These are phyloP conservation scores for Eristalis arbustorum DNA, from an alignment of 2,888 invertebrate genomes.

Conservation along the genomic window DNA sequence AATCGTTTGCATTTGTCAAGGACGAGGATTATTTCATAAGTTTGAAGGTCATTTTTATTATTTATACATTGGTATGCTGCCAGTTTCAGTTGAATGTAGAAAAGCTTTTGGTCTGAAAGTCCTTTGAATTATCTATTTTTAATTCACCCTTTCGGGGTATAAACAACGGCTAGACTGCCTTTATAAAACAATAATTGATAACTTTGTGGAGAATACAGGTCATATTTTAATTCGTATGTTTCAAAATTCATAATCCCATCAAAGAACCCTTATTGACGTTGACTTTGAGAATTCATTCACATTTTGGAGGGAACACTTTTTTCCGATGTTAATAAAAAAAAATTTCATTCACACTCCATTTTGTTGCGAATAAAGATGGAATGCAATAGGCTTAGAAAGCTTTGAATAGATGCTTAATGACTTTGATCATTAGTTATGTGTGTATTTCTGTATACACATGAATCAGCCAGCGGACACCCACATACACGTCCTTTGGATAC, in stretches of 20 bases:
- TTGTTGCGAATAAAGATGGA: too few species aligned
- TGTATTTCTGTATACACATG: conserved; percentile 10
- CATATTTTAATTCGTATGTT: too few species aligned
- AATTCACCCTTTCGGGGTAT: background rate
- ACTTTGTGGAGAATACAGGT: background rate
- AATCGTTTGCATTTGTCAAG: background rate
- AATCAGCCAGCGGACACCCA: too few species aligned
- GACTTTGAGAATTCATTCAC: too few species aligned
- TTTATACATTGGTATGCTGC: background rate
- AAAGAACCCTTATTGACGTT: too few species aligned
- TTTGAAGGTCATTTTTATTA: background rate
- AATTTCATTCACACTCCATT: too few species aligned
- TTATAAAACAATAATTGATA: background rate
- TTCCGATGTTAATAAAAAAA: background rate
- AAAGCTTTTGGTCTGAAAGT: background rate
- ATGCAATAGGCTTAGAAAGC: conserved; percentile 23
- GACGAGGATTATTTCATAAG: background rate
- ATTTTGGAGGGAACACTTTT: too few species aligned
- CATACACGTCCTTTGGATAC: background rate
- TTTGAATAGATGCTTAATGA: conserved; percentile 40
- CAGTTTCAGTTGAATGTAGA: background rate
- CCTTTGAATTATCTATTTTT: background rate
- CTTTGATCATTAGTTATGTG: conserved; percentile 43
- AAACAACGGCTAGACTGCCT: background rate
- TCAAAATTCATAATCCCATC: too few species aligned